Conservation (phyloP, 2,113 vertebrate genomes). For the Ophiodon elongatus region DNA sequence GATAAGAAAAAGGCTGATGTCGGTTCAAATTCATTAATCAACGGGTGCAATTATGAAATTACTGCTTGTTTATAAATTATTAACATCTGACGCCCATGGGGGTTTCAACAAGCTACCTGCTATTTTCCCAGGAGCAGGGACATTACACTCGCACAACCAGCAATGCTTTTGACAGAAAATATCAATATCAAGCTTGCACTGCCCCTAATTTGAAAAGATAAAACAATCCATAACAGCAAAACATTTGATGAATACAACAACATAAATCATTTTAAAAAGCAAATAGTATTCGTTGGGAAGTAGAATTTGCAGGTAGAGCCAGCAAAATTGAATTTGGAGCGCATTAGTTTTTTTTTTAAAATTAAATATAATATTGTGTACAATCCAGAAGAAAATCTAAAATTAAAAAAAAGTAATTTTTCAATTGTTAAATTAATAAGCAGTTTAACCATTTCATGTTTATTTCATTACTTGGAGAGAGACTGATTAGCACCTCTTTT, state of each 20-base stretch:
- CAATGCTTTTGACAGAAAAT: not conserved
- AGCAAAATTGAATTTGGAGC: not conserved
- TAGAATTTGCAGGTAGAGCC: not conserved
- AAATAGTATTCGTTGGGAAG: not conserved
- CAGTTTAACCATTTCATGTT: not conserved
- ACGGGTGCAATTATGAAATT: not conserved
- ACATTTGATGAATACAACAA: not conserved
- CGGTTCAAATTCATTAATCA: constrained; percentile 2
- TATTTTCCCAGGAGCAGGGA: not conserved
- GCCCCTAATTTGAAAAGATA: not conserved
- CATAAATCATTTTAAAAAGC: not conserved
- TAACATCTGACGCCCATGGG: not conserved
- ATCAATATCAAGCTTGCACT: not conserved
- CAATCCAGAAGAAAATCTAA: not conserved
- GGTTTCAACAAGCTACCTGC: not conserved
- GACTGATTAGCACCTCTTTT: no score
- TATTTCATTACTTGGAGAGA: not conserved
- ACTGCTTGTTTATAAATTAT: not conserved
- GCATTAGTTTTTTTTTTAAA: not conserved
- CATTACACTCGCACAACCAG: not conserved
- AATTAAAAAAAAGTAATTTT: not conserved
- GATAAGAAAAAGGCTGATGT: not conserved
- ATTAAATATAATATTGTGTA: not conserved
- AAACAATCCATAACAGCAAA: not conserved
- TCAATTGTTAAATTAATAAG: not conserved